Evolutionary conservation across 1,140 invertebrate species (phyloP), one percentile per base, ranked within the genome.

Genomic region (Lepeophtheirus salmonis): DNA sequence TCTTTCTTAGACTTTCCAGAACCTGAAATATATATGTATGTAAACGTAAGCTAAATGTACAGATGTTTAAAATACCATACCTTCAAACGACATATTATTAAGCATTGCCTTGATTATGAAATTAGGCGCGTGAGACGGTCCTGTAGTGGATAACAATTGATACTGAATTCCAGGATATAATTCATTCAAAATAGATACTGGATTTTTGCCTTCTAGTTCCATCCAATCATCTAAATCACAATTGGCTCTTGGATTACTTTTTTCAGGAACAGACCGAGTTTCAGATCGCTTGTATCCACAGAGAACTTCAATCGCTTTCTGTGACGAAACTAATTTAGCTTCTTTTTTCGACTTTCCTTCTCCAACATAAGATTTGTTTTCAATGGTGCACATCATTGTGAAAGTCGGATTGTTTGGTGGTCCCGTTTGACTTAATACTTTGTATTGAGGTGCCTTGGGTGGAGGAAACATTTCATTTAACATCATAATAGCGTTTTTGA

Each of bases 261-360:
- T 13, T 16, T 57, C 55, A 25, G 55, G 55, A 17, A 57, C 22
- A 10, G 55, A 57, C 14, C 55, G 22, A 2, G 55, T 57, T n/a
- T 57, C 55, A 6, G 20, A n/a, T 16, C 16, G n/a, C 3, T 50
- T 51, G 18, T 17, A 50, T 2, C 57, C 57, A 50, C 20, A 52
- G 3, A 60, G 18, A 41, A 24, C 57, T 10, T 60, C 49, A 20
- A 60, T 52, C 14, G 57, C 57, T 16, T 24, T 60, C 23, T 60
- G 57, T 2, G 57, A 60, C 14, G 21, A 60, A 14, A 26, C 30
- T 10, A 60, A 21, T 51, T 60, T 60, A 3, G 57, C 57, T 12
- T 60, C 57, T 30, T 60, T 60, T 21, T 60, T 60, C 2, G 57
- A 60, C 49, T 60, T 60, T 24, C 57, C 57, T 51, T 60, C 57